These are phyloP conservation scores for Cochlearius cochlearius DNA, from an alignment of 2,113 vertebrate genomes.

Conservation along the genomic window DNA sequence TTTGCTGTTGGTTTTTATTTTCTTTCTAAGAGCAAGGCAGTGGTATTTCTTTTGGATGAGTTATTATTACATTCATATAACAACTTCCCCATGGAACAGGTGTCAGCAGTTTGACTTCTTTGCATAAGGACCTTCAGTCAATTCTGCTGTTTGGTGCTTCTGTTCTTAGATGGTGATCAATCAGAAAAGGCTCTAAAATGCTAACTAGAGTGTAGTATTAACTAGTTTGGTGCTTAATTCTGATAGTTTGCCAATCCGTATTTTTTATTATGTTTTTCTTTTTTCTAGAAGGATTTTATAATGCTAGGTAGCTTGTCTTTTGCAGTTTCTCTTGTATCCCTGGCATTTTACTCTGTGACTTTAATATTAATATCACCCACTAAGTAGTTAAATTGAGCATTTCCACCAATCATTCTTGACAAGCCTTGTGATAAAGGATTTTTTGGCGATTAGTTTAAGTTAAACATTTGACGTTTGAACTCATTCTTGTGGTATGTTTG, in stretches of 20 bases:
- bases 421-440: slow-evolving; percentile 30
- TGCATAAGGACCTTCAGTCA: neutral
- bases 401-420: slow-evolving; percentile 30
- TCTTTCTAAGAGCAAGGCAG: neutral
- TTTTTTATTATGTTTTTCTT: neutral
- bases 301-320: neutral
- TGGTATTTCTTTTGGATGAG: neutral
- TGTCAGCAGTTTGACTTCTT: neutral
- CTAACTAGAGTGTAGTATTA: neutral
- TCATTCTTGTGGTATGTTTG: slow-evolving; percentile 60
- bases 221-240: neutral
- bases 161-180: neutral
- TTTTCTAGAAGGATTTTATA: neutral
- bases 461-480: slow-evolving; percentile 58
- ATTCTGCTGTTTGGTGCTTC: neutral
- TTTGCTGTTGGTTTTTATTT: neutral
- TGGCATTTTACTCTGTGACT: neutral
- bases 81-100: neutral
- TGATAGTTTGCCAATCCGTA: neutral
- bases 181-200: neutral
- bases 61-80: neutral
- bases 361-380: neutral
- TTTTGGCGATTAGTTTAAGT: slow-evolving; percentile 15
- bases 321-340: neutral
- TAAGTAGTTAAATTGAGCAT: slow-evolving; percentile 23